Evolutionary conservation across 30 jellyfish, hydroid and myxozoan species (phyloP).

Genomic region (Aurelia aurita): DNA sequence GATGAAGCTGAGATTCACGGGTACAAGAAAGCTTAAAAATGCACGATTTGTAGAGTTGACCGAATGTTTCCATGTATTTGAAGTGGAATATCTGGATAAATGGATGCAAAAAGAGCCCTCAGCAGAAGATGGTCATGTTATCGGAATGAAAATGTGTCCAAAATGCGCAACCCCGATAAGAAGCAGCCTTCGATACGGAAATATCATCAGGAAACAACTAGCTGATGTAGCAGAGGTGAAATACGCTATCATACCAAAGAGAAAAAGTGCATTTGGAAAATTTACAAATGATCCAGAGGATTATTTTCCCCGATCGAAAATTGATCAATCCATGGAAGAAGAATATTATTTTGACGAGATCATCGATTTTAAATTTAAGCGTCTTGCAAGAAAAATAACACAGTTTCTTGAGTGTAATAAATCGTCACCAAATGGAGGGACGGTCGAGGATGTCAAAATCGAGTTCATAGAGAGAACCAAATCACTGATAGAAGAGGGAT

Average conservation of each 20-base stretch:
- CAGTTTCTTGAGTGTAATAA: too few relatives aligned
- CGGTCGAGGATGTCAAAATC: too few relatives aligned
- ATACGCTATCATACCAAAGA: neutral
- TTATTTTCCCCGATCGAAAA: too few relatives aligned
- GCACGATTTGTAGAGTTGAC: slow-evolving; percentile 32
- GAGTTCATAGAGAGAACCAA: too few relatives aligned
- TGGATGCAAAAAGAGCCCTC: slow-evolving; percentile 19
- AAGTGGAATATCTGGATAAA: slow-evolving; percentile 36
- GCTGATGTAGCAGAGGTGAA: slow-evolving; percentile 1
- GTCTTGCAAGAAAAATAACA: too few relatives aligned
- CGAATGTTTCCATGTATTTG: slow-evolving; percentile 29
- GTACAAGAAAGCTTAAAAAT: slow-evolving; percentile 8
- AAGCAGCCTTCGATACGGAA: slow-evolving; percentile 43
- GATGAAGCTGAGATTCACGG: slow-evolving; percentile 15
- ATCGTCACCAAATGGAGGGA: too few relatives aligned
- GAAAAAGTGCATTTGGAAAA: neutral
- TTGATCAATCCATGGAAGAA: too few relatives aligned
- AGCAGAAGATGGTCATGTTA: too few relatives aligned
- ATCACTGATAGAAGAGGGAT: too few relatives aligned
- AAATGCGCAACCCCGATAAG: slow-evolving; percentile 5
- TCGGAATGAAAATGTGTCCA: neutral
- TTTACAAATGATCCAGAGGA: too few relatives aligned
- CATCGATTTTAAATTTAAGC: too few relatives aligned
- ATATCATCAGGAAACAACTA: neutral
- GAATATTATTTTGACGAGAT: too few relatives aligned